Percentiles rank a stretch among this genome's conserved stretches.
Conservation (phyloP, 2,797 vertebrate species). For the Lerista edwardsae region DNA sequence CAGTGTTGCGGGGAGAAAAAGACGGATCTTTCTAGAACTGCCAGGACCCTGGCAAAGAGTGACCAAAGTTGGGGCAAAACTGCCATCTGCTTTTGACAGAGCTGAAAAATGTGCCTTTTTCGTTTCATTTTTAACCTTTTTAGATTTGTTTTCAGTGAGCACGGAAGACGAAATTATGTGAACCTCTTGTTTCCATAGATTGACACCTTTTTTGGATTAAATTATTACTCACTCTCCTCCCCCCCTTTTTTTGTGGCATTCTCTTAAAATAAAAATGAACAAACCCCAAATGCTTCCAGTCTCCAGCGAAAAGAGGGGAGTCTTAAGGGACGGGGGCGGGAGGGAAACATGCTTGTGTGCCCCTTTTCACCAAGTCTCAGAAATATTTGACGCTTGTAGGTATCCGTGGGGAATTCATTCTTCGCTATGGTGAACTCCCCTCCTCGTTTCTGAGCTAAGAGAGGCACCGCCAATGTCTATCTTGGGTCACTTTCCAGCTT, state of each 20-base stretch:
- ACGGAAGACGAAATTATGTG: slow-evolving; percentile 1
- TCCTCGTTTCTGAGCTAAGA: too few relatives aligned
- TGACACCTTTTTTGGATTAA: slow-evolving; percentile 23
- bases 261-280: background rate
- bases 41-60: slow-evolving; percentile 39
- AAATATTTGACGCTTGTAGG: too few relatives aligned
- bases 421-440: too few relatives aligned
- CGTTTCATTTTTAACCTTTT: slow-evolving; percentile 23
- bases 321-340: background rate
- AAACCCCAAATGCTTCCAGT: background rate
- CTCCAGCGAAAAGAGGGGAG: background rate
- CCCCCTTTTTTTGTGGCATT: slow-evolving; percentile 1
- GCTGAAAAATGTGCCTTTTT: slow-evolving; percentile 73
- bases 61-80: slow-evolving; percentile 60
- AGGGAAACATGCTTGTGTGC: too few relatives aligned
- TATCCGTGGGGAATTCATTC: too few relatives aligned
- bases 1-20: background rate
- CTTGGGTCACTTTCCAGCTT: too few relatives aligned
- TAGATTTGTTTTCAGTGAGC: slow-evolving; percentile 55
- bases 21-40: slow-evolving; percentile 26
- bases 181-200: slow-evolving; percentile 50
- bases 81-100: slow-evolving; percentile 61
- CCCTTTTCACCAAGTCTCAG: too few relatives aligned
- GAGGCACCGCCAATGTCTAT: too few relatives aligned
- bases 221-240: slow-evolving; percentile 45